Conservation (phyloP, 2,888 invertebrate species). For the Tachina fera region DNA sequence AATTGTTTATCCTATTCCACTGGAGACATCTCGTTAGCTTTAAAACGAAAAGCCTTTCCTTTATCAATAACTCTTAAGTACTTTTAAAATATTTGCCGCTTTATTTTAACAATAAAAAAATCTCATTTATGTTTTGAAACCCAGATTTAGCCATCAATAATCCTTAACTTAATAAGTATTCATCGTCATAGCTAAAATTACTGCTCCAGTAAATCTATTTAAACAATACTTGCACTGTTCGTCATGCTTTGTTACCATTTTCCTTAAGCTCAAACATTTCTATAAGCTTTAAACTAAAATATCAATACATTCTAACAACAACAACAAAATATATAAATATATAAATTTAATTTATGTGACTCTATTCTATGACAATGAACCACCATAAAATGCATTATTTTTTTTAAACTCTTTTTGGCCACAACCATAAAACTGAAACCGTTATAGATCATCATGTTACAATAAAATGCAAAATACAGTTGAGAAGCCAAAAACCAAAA, state of each 20-base stretch:
- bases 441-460: conserved; percentile 72
- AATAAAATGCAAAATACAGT: conserved; percentile 71
- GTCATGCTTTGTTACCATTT: conserved; percentile 45
- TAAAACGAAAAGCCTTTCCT: too few relatives aligned
- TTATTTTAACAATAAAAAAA: neutral
- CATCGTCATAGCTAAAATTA: neutral
- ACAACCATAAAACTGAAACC: conserved; percentile 67
- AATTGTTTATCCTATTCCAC: too few relatives aligned
- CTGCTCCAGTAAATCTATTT: conserved; percentile 4
- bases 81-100: too few relatives aligned
- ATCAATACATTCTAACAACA: conserved; percentile 47
- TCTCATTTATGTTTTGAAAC: neutral
- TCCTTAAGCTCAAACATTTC: neutral
- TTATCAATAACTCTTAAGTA: too few relatives aligned
- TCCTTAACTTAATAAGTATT: neutral
- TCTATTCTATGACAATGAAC: conserved; percentile 66
- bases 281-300: conserved; percentile 30
- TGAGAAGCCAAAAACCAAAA: conserved; percentile 51
- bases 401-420: conserved; percentile 10
- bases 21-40: too few relatives aligned
- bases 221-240: neutral
- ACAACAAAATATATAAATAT: neutral
- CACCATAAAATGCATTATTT: conserved; percentile 58
- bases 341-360: conserved; percentile 70
- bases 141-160: neutral